phyloP scores from a whole-genome alignment of 2,888 invertebrate genomes.

The Ormyrus thymus region DNA sequence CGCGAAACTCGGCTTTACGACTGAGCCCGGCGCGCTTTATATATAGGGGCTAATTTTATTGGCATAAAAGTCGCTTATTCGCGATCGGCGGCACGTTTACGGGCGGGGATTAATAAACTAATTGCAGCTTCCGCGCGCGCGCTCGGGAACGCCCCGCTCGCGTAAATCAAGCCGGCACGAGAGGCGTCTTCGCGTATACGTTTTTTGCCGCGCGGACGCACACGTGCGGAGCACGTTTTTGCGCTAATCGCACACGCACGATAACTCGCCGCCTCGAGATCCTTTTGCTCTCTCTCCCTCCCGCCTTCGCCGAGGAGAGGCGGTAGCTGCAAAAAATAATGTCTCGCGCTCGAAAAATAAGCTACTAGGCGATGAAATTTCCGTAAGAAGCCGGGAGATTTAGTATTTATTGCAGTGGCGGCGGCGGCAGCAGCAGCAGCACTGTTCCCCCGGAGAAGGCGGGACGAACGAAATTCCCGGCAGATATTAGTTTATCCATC shows the following conservation, averaged over 20 bases:
- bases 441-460: too few species aligned
- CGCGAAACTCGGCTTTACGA: conserved; percentile 40
- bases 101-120: conserved; percentile 71
- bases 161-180: conserved; percentile 68
- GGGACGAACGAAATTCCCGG: conserved; percentile 31
- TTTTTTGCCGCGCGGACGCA: conserved; percentile 35
- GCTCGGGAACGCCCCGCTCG: conserved; percentile 67
- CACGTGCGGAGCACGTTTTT: conserved; percentile 55
- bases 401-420: too few species aligned
- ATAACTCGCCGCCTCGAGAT: conserved; percentile 50
- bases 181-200: conserved; percentile 21
- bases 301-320: neutral
- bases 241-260: conserved; percentile 54
- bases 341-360: neutral
- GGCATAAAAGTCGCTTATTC: conserved; percentile 34
- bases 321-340: too few species aligned
- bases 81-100: conserved; percentile 13
- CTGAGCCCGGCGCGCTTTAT: conserved; percentile 18
- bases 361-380: conserved; percentile 22
- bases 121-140: conserved; percentile 70
- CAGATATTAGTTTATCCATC: conserved; percentile 72
- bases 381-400: neutral
- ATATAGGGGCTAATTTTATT: conserved; percentile 39
- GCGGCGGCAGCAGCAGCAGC: too few species aligned
- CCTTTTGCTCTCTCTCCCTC: neutral